Evolutionary conservation across 1,140 invertebrate species (phyloP), one percentile per base, ranked within the genome.

Genomic region (Caerostris darwini): DNA sequence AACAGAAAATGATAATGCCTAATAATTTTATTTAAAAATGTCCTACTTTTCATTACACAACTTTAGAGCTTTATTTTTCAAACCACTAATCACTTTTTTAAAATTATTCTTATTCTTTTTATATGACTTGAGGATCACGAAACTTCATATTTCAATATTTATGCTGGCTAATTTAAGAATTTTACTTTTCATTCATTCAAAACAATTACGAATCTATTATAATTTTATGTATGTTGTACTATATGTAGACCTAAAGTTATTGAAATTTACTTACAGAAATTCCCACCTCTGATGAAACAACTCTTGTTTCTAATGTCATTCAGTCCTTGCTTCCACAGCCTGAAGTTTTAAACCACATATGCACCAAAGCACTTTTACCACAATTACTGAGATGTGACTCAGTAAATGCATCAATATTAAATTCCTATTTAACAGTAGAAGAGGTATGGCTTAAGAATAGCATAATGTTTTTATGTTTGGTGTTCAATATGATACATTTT

Each of bases 381-480:
- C 54, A 19, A 58, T 12, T 85, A n/a, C 34, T 85, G 19, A 57
- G 19, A 58, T 85, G 83, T 57, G 50, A n/a, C 34, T 85, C 57
- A 59, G 56, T 59, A 4, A 58, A 85, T 59, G 19, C 58, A 7
- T 85, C 54, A 12, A 56, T 19, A 57, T 57, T 85, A 57, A 85
- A 85, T 85, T 85, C 57, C 58, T 85, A 58, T 57, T n/a, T 58
- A 85, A 58, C 57, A 10, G 50, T 12, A 77, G 83, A 85, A 19
- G 83, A 85, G 56, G 83, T 85, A 85, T 58, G 83, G 50, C 8
- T 19, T 77, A 77, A 77, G n/a, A n/a, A 5, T 19, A 34, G 7
- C 14, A 61, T 61, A 61, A 61, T 10, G 8, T 61, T 61, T 61
- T 10, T 61, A 61, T 10, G 14, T 14, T 61, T 61, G 3, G 59